These are phyloP conservation scores for Tyto alba DNA, from an alignment of 2,113 vertebrate species.

Conservation along the genomic window DNA sequence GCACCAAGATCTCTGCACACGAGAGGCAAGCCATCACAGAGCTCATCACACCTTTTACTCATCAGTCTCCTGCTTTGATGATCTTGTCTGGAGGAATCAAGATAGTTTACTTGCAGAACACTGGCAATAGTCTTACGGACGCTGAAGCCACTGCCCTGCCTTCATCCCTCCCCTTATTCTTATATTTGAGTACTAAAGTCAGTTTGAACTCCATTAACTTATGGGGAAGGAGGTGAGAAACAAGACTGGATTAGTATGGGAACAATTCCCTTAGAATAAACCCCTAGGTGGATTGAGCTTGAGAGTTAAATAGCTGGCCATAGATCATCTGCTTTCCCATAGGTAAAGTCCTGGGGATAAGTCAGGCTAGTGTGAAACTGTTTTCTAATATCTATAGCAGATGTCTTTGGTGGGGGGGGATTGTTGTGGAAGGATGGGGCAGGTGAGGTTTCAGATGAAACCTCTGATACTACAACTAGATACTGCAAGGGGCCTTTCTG, in stretches of 20 bases:
- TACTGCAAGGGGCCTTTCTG: background rate
- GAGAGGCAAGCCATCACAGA: background rate
- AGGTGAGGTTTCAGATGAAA: background rate
- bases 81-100: background rate
- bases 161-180: background rate
- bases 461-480: background rate
- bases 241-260: background rate
- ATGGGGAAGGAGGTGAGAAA: background rate
- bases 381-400: background rate
- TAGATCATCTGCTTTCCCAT: background rate
- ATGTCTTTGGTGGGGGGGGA: background rate
- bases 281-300: background rate
- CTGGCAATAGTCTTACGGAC: background rate
- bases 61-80: background rate
- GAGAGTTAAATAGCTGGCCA: background rate
- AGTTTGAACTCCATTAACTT: background rate
- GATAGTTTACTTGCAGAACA: background rate
- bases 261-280: background rate
- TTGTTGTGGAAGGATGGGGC: too few relatives aligned
- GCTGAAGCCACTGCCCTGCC: background rate
- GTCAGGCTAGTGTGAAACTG: background rate
- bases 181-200: background rate
- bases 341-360: background rate
- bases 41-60: background rate
- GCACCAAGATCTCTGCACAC: background rate